Evolutionary conservation across 2,797 vertebrate species (phyloP).

Genomic region (Neosilurus mollespiculum): DNA sequence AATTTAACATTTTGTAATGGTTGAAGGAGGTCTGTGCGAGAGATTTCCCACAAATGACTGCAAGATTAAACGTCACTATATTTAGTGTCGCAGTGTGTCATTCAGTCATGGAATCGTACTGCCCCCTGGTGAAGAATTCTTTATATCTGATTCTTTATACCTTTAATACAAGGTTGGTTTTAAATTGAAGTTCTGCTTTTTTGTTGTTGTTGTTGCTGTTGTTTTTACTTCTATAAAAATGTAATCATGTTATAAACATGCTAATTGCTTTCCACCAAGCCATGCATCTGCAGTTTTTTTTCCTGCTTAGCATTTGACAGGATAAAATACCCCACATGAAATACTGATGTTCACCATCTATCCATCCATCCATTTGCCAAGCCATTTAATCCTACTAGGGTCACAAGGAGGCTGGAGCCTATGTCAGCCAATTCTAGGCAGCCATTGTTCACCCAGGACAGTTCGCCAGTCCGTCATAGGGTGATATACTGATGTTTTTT

Average conservation of each 20-base stretch:
- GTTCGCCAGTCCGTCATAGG: too few relatives aligned
- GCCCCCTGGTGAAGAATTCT: conserved; percentile 48
- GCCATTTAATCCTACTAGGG: too few relatives aligned
- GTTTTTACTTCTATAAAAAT: not conserved
- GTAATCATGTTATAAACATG: not conserved
- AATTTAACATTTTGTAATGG: conserved; percentile 30
- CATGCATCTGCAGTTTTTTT: not conserved
- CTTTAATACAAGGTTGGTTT: not conserved
- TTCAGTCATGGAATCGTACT: conserved; percentile 16
- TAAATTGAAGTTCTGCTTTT: not conserved
- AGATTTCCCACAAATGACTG: conserved; percentile 23
- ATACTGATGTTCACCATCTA: too few relatives aligned
- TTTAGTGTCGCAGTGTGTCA: not conserved
- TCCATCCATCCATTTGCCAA: too few relatives aligned
- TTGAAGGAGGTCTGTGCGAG: conserved; percentile 3
- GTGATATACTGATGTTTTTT: too few relatives aligned
- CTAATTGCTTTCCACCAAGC: not conserved
- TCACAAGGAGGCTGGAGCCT: too few relatives aligned
- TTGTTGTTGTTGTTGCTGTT: not conserved
- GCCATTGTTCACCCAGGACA: too few relatives aligned
- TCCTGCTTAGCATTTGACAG: too few relatives aligned
- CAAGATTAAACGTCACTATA: conserved; percentile 20
- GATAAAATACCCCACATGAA: too few relatives aligned
- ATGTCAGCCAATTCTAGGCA: too few relatives aligned
- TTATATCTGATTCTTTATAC: too few relatives aligned